Conservation (phyloP, 2,797 vertebrate genomes). For the Chiroxiphia lanceolata region DNA sequence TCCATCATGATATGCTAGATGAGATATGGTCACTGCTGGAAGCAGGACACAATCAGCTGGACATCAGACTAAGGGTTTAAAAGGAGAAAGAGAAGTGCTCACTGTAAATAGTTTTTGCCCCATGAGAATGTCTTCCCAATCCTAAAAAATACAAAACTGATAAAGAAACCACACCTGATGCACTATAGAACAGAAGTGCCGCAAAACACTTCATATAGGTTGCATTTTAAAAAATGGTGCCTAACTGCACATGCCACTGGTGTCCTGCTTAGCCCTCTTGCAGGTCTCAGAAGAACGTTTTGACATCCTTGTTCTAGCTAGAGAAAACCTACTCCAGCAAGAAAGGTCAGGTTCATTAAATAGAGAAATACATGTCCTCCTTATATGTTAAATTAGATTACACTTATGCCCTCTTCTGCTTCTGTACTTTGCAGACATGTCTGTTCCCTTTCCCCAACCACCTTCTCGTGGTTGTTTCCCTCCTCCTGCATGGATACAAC, state of each 20-base stretch:
- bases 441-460: neutral
- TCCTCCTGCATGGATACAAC: neutral
- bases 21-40: neutral
- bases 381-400: neutral
- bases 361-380: neutral
- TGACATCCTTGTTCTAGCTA: neutral
- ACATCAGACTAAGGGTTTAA: neutral
- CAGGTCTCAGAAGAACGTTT: neutral
- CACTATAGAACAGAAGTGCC: neutral
- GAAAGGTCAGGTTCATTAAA: neutral
- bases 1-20: neutral
- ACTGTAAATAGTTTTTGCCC: neutral
- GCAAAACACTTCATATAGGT: neutral
- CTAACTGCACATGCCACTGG: fast-evolving
- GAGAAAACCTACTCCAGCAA: neutral
- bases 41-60: neutral
- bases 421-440: neutral
- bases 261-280: neutral
- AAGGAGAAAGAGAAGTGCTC: neutral
- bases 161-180: neutral
- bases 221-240: neutral
- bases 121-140: neutral
- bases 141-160: neutral
- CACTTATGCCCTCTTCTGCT: neutral
- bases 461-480: neutral